phyloP scores from a whole-genome alignment of 2,888 invertebrate genomes.

The Eupithecia subfuscata region DNA sequence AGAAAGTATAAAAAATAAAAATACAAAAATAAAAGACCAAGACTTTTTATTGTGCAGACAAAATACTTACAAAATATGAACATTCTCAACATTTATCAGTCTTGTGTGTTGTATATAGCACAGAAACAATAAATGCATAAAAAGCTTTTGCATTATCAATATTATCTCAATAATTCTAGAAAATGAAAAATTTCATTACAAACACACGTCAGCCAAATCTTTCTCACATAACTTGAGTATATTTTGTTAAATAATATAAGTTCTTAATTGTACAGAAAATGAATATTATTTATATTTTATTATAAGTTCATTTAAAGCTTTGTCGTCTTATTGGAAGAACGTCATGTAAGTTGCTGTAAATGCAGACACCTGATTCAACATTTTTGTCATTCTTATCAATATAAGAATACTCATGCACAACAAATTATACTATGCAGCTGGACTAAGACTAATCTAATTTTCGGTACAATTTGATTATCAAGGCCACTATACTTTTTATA shows the following conservation, averaged over 20 bases:
- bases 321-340: slow-evolving; percentile 25
- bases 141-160: slow-evolving; percentile 57
- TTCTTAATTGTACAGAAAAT: slow-evolving; percentile 27
- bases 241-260: slow-evolving; percentile 34
- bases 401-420: slow-evolving; percentile 38
- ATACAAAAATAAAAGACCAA: slow-evolving; percentile 72
- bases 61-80: slow-evolving; percentile 79
- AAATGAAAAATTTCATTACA: slow-evolving; percentile 41
- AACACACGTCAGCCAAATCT: slow-evolving; percentile 58
- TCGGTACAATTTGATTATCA: slow-evolving; percentile 19
- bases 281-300: slow-evolving; percentile 18
- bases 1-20: slow-evolving; percentile 59
- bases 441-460: slow-evolving; percentile 28
- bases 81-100: slow-evolving; percentile 76
- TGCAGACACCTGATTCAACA: slow-evolving; percentile 20
- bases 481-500: slow-evolving; percentile 20
- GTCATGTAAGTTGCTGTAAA: slow-evolving; percentile 32
- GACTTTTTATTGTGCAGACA: slow-evolving; percentile 81
- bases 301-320: slow-evolving; percentile 27
- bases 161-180: slow-evolving; percentile 30
- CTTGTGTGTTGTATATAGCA: slow-evolving; percentile 83
- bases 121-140: slow-evolving; percentile 78
- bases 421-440: slow-evolving; percentile 31
- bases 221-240: slow-evolving; percentile 69
- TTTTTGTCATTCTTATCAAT: slow-evolving; percentile 21